phyloP scores from a whole-genome alignment of 2,888 invertebrate species.

The Exocentrus adspersus region DNA sequence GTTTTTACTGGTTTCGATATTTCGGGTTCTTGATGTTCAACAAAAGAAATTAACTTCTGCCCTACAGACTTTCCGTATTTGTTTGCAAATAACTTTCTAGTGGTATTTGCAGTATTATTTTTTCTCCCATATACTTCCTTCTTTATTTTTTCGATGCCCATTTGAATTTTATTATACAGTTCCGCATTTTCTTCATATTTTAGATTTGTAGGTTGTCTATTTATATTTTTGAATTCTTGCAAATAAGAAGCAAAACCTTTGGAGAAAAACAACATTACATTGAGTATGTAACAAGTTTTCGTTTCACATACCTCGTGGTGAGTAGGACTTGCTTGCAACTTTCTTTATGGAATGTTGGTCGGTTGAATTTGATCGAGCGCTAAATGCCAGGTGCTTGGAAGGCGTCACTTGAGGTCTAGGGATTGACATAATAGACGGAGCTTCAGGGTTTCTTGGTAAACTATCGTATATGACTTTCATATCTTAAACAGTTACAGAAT shows the following conservation, averaged over 20 bases:
- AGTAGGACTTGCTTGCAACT: slow-evolving; percentile 22
- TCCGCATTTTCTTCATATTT: not conserved
- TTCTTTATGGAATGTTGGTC: not conserved
- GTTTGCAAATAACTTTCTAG: slow-evolving; percentile 43
- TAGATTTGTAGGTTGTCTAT: not conserved
- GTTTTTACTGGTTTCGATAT: slow-evolving; percentile 18
- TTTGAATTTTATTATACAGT: slow-evolving; percentile 17
- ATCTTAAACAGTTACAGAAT: slow-evolving; percentile 30
- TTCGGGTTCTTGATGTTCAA: slow-evolving; percentile 40
- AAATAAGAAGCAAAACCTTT: slow-evolving; percentile 6
- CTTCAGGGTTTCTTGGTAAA: slow-evolving; percentile 27
- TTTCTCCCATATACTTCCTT: slow-evolving; percentile 13
- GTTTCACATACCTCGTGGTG: slow-evolving; percentile 30
- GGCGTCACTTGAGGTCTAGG: not conserved
- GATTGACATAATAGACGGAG: not conserved
- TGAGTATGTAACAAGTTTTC: too few relatives aligned
- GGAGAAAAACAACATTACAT: too few relatives aligned
- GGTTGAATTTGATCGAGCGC: not conserved
- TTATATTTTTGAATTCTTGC: not conserved
- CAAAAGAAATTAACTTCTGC: slow-evolving; percentile 42
- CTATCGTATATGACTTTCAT: slow-evolving; percentile 38
- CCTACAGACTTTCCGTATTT: slow-evolving; percentile 47
- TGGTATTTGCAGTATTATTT: not conserved
- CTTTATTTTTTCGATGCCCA: slow-evolving; percentile 20
- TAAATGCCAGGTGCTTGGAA: not conserved